These are phyloP conservation scores for Arizona elegans DNA, from an alignment of 2,113 vertebrate species.

Conservation along the genomic window DNA sequence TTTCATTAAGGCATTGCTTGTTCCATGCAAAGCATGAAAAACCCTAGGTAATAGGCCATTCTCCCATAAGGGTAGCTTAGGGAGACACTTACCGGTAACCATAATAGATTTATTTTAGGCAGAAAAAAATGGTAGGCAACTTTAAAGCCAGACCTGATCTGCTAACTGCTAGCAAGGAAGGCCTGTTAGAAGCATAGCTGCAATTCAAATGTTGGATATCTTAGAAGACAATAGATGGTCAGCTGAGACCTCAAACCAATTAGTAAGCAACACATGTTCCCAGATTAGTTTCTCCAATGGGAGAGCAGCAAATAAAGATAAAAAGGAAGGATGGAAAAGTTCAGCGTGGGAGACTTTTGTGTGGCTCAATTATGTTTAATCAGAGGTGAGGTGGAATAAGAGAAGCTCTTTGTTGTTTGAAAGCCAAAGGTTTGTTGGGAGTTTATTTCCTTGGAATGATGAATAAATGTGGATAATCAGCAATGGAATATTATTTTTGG, in stretches of 20 bases:
- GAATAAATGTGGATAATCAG: background rate
- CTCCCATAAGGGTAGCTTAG: background rate
- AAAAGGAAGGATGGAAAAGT: background rate
- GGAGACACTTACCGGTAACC: background rate
- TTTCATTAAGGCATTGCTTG: background rate
- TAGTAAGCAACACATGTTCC: background rate
- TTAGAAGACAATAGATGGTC: background rate
- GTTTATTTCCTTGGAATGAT: background rate
- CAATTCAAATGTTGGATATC: background rate
- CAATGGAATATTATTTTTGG: no score
- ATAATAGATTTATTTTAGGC: background rate
- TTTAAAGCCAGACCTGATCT: background rate
- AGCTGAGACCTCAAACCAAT: background rate
- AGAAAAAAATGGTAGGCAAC: background rate
- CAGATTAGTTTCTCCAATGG: background rate
- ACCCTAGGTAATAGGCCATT: background rate
- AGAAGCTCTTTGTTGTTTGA: background rate
- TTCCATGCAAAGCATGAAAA: background rate
- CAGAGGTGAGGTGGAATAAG: background rate
- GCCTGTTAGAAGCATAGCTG: background rate
- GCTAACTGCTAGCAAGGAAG: background rate
- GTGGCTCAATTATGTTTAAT: background rate
- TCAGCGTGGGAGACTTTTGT: background rate
- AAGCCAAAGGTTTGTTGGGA: background rate
- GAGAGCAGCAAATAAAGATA: background rate